phyloP scores from a whole-genome alignment of 2,888 invertebrate genomes.

The Melinopterus prodromus region DNA sequence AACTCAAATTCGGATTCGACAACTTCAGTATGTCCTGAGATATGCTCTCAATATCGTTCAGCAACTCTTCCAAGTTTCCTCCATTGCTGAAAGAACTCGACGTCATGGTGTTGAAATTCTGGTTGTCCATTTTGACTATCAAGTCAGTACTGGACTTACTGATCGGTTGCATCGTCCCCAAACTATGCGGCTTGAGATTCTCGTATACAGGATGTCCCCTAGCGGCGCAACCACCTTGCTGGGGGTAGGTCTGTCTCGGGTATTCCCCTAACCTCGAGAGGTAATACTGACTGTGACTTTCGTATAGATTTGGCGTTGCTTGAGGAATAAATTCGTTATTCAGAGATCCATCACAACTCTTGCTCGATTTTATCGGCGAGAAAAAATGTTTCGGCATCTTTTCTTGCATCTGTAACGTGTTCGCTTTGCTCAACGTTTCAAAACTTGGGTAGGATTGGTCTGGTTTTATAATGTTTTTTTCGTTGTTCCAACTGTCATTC shows the following conservation, averaged over 20 bases:
- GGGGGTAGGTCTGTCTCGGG: constrained; percentile 37
- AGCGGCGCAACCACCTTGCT: constrained; percentile 9
- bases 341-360: constrained; percentile 53
- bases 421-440: constrained; percentile 41
- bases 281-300: constrained; percentile 29
- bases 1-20: constrained; percentile 41
- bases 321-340: constrained; percentile 46
- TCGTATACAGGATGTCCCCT: constrained; percentile 30
- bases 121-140: constrained; percentile 58
- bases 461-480: constrained; percentile 54
- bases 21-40: constrained; percentile 58
- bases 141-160: constrained; percentile 55
- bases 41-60: constrained; percentile 73
- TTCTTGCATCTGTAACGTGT: constrained; percentile 32
- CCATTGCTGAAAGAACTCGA: constrained; percentile 57
- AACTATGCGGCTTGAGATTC: constrained; percentile 19
- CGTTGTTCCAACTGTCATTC: constrained; percentile 49
- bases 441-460: constrained; percentile 59
- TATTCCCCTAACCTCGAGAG: constrained; percentile 38
- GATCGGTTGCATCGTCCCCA: constrained; percentile 40
- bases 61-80: constrained; percentile 73
- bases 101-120: constrained; percentile 50
- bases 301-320: constrained; percentile 30
- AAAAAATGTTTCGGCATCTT: constrained; percentile 60
- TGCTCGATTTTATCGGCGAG: constrained; percentile 57